Conservation (phyloP, 2,797 vertebrate genomes). For the Leuciscus waleckii region DNA sequence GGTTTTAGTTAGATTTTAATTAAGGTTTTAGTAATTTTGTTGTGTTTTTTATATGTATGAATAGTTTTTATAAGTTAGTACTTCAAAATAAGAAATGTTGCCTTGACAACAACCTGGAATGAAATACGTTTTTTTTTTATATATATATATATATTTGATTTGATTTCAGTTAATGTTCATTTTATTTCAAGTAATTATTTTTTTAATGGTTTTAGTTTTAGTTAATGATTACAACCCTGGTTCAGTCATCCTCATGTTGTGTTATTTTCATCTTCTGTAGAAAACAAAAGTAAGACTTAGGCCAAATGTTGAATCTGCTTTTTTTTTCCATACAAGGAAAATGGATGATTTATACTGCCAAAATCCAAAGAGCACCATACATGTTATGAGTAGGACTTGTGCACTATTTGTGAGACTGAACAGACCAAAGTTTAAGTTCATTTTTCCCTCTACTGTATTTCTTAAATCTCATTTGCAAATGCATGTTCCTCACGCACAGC, state of each 20-base stretch:
- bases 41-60: too few relatives aligned
- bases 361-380: background rate
- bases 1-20: too few relatives aligned
- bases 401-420: background rate
- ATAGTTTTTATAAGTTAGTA: too few relatives aligned
- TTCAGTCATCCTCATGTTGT: background rate
- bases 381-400: background rate
- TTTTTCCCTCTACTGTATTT: background rate
- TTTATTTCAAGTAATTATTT: too few relatives aligned
- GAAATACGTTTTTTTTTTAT: too few relatives aligned
- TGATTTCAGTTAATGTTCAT: too few relatives aligned
- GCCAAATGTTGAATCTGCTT: background rate
- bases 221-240: background rate
- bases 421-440: background rate
- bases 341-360: background rate
- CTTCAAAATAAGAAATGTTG: too few relatives aligned
- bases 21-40: too few relatives aligned
- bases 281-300: background rate
- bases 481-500: background rate
- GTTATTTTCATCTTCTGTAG: background rate
- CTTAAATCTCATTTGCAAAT: background rate
- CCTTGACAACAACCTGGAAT: too few relatives aligned
- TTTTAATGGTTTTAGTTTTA: too few relatives aligned
- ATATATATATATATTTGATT: too few relatives aligned
- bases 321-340: conserved; percentile 1